phyloP scores from a whole-genome alignment of 2,797 vertebrate genomes.

The Choloepus didactylus region DNA sequence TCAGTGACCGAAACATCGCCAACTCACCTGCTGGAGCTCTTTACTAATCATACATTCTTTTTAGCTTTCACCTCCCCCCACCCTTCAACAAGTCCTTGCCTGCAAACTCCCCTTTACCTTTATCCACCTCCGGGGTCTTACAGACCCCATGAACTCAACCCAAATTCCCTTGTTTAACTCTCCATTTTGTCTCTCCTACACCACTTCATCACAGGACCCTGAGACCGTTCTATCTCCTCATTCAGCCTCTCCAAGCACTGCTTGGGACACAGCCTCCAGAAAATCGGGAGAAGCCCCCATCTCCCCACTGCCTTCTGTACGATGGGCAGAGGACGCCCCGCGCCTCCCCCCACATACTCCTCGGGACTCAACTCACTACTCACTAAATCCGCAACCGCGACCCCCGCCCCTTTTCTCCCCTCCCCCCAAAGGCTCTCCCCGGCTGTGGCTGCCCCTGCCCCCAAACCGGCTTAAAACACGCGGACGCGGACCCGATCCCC shows the following conservation, averaged over 20 bases:
- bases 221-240: slow-evolving; percentile 36
- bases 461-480: slow-evolving; percentile 68
- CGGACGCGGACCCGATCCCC: slow-evolving; percentile 60
- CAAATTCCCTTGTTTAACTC: background rate
- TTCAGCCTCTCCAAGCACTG: slow-evolving; percentile 40
- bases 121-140: background rate
- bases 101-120: slow-evolving; percentile 62
- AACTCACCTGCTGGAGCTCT: slow-evolving; percentile 78
- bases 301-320: background rate
- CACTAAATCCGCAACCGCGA: slow-evolving; percentile 54
- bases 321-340: background rate
- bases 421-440: background rate
- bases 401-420: slow-evolving; percentile 38
- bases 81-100: slow-evolving; percentile 79
- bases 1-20: slow-evolving; percentile 63
- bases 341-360: slow-evolving; percentile 52
- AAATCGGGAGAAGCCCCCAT: background rate
- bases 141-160: slow-evolving; percentile 62
- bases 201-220: slow-evolving; percentile 45
- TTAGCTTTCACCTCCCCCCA: slow-evolving; percentile 28
- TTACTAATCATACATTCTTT: background rate
- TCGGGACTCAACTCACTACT: slow-evolving; percentile 64
- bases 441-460: slow-evolving; percentile 19
- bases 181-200: background rate
- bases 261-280: slow-evolving; percentile 61